These are phyloP conservation scores for Prenolepis imparis DNA, from an alignment of 2,888 invertebrate species.

Conservation along the genomic window DNA sequence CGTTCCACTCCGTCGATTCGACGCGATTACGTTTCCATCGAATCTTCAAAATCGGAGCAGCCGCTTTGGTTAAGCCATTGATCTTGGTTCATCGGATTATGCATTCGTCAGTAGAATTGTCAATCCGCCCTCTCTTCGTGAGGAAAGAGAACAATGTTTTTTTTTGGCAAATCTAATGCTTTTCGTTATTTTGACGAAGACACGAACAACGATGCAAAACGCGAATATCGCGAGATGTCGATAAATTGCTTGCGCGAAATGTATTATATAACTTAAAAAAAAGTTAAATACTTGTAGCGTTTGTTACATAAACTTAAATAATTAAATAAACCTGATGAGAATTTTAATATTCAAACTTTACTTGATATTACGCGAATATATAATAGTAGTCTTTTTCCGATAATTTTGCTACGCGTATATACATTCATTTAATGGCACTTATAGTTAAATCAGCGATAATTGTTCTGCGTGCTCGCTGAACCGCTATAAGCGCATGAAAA, in stretches of 20 bases:
- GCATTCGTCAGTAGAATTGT: conserved; percentile 36
- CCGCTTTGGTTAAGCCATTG: conserved; percentile 42
- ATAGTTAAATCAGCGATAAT: conserved; percentile 11
- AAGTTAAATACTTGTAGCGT: not conserved
- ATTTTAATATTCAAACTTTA: not conserved
- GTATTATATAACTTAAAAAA: not conserved
- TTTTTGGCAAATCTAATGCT: not conserved
- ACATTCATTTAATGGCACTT: conserved; percentile 16
- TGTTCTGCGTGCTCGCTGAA: not conserved
- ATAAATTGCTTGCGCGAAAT: not conserved
- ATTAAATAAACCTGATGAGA: not conserved
- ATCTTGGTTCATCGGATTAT: conserved; percentile 55
- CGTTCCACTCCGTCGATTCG: conserved; percentile 57
- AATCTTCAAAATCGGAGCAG: conserved; percentile 59
- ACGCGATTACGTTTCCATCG: conserved; percentile 58
- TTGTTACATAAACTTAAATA: not conserved
- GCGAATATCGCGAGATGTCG: not conserved
- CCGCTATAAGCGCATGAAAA: conserved; percentile 2
- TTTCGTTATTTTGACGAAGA: not conserved
- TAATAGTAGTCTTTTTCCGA: not conserved
- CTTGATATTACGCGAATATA: not conserved
- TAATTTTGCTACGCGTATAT: conserved; percentile 10
- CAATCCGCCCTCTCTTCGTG: not conserved
- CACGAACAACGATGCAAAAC: not conserved
- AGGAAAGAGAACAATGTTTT: conserved; percentile 29